Conservation (phyloP, 2,113 vertebrate species). For the Lagopus muta region DNA sequence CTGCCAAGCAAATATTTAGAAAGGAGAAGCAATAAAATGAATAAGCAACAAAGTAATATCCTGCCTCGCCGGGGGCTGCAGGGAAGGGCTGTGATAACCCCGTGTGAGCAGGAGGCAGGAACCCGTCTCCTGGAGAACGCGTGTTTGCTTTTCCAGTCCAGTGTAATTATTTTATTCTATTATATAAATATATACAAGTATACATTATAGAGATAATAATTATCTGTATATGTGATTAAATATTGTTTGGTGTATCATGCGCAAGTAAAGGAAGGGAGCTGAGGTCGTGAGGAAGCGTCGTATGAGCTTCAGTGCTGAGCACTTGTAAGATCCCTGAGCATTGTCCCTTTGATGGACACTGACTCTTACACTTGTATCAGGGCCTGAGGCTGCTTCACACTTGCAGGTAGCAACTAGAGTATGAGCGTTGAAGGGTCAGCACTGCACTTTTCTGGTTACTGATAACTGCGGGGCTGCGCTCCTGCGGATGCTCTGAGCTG, state of each 20-base stretch:
- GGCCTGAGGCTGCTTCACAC: not conserved
- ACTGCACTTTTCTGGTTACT: not conserved
- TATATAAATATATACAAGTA: not conserved
- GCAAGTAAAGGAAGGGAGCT: not conserved
- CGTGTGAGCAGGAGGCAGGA: not conserved
- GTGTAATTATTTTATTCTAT: not conserved
- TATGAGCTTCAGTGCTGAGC: accelerated
- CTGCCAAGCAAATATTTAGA: constrained; percentile 75
- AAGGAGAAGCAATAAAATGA: constrained; percentile 72
- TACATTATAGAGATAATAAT: not conserved
- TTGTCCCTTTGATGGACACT: accelerated
- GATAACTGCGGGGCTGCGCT: not conserved
- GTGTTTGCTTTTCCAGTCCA: constrained; percentile 16
- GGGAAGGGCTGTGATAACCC: constrained; percentile 36
- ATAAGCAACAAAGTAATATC: constrained; percentile 71
- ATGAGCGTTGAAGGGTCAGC: not conserved
- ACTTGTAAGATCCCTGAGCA: not conserved
- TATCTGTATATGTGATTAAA: not conserved
- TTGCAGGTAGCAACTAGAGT: not conserved
- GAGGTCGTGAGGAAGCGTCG: not conserved
- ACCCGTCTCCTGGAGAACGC: constrained; percentile 44
- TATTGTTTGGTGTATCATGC: not conserved
- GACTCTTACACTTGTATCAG: not conserved
- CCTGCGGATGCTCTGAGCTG: not conserved
- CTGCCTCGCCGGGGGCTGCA: constrained; percentile 25